phyloP scores from a whole-genome alignment of 2,113 vertebrate species.

The Orientallactaga bullata region DNA sequence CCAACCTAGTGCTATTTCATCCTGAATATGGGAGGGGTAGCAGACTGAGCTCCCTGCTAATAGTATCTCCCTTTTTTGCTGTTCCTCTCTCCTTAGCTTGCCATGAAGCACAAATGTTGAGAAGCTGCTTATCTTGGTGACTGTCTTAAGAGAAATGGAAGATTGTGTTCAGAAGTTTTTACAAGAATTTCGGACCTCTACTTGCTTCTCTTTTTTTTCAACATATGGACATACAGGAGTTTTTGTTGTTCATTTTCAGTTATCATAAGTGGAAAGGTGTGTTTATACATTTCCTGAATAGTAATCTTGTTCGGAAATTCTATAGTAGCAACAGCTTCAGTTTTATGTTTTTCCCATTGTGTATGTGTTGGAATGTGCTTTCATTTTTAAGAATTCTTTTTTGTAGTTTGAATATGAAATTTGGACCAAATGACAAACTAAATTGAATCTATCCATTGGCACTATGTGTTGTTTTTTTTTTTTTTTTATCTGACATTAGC shows the following conservation, averaged over 20 bases:
- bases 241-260: constrained; percentile 50
- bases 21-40: accelerated
- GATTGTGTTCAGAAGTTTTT: constrained; percentile 82
- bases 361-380: neutral
- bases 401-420: constrained; percentile 70
- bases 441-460: constrained; percentile 71
- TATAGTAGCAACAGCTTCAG: constrained; percentile 76
- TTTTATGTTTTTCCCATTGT: constrained; percentile 52
- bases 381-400: neutral
- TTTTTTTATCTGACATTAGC: constrained; percentile 54
- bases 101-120: constrained; percentile 99
- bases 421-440: constrained; percentile 83
- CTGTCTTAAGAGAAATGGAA: constrained; percentile 82
- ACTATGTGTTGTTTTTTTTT: constrained; percentile 37
- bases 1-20: neutral
- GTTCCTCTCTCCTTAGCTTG: constrained; percentile 89
- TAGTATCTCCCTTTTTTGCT: constrained; percentile 29
- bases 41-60: neutral
- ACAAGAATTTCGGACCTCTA: constrained; percentile 81
- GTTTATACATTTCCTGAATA: constrained; percentile 83
- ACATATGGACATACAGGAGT: constrained; percentile 75
- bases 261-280: constrained; percentile 72
- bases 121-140: constrained; percentile 85
- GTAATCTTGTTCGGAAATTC: constrained; percentile 80
- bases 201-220: constrained; percentile 80